Evolutionary conservation across 2,888 invertebrate genomes (phyloP).

Genomic region (Anarsia innoxiella): DNA sequence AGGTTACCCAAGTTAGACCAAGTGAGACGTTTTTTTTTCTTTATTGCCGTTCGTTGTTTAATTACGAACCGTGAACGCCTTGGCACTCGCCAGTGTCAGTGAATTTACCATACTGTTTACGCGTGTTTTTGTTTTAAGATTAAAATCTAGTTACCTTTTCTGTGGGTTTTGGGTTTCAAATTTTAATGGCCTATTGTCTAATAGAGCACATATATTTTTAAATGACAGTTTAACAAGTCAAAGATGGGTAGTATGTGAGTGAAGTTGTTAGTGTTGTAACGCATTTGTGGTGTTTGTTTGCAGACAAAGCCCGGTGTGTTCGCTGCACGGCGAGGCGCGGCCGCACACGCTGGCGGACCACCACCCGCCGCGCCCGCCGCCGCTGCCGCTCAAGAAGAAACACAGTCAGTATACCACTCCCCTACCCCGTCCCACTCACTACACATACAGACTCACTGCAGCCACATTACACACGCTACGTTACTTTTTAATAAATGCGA

Average conservation of each 20-base stretch:
- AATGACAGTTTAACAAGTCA: too few species aligned
- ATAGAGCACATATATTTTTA: too few species aligned
- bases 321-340: conserved; percentile 60
- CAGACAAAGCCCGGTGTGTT: conserved; percentile 49
- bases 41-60: conserved; percentile 5
- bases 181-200: too few species aligned
- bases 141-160: too few species aligned
- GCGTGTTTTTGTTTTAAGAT: conserved; percentile 4
- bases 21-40: conserved; percentile 8
- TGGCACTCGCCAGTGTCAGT: conserved; percentile 7
- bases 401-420: conserved; percentile 86
- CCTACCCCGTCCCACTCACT: too few species aligned
- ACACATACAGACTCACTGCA: too few species aligned
- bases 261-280: too few species aligned
- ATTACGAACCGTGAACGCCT: conserved; percentile 6
- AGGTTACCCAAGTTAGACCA: conserved; percentile 4
- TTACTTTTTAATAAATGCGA: too few species aligned
- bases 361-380: conserved; percentile 86
- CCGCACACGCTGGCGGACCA: conserved; percentile 70
- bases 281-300: conserved; percentile 9
- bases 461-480: too few species aligned
- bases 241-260: too few species aligned
- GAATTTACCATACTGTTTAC: conserved; percentile 5
- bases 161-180: too few species aligned
- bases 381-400: conserved; percentile 93